Evolutionary conservation across 2,888 invertebrate genomes (phyloP), one percentile per base, ranked within the genome.

Genomic region (Stenoptilia bipunctidactyla): DNA sequence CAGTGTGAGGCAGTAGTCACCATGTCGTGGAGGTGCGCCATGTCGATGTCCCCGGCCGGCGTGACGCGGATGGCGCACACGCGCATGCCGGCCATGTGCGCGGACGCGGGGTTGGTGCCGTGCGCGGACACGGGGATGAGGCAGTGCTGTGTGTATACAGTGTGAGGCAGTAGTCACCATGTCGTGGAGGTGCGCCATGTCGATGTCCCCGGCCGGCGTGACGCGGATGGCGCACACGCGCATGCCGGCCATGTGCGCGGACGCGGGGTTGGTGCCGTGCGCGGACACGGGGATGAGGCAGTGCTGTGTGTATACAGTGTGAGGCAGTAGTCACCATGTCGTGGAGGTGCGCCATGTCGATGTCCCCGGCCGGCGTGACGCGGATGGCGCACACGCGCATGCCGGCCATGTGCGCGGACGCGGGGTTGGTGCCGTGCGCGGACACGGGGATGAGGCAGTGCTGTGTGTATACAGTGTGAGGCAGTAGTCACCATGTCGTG

Each of bases 231-330:
- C 91, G 51, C 95, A 92, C 0, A 98, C 96, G 54, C 90, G 89
- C 96, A 98, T 97, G 15, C 98, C 98, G 0, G 97, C 97, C 98
- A 99, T 98, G 72, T 97, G 97, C 1, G 99, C 99, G n/a, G 97
- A 97, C 1, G 99, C 99, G 1, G 99, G 98, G 82, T 99, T 99
- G 0, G 99, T 99, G 15, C 99, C 99, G 63, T 99, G 99, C 0
- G 99, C 99, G 40, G 98, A 98, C 1, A 95, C 93, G 0, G 99
- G 99, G 52, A 99, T 99, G 46, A 99, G 85, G 63, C 99, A 99
- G 47, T n/a, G n/a, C n/a, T n/a, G n/a, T n/a, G n/a, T n/a, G n/a
- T n/a, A n/a, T n/a, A n/a, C n/a, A n/a, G n/a, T n/a, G n/a, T n/a
- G n/a, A n/a, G n/a, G n/a, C n/a, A 13, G 0, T 12, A 30, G 44